Conservation (phyloP, 2,888 invertebrate species). For the Drosophila tanythrix region DNA sequence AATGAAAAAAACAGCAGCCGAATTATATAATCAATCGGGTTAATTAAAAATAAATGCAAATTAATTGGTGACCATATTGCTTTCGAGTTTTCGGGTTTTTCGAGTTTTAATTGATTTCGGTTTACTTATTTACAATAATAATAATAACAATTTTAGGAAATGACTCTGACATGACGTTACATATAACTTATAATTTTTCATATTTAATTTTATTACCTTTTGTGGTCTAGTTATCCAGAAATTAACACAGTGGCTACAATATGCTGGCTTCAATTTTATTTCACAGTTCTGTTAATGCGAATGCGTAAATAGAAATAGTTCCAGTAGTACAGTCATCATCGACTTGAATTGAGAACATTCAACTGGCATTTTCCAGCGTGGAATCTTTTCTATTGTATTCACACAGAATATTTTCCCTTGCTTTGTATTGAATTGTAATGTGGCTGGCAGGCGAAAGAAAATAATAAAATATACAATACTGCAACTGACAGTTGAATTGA, state of each 20-base stretch:
- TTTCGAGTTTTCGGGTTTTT: neutral
- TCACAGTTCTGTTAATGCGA: neutral
- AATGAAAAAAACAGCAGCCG: neutral
- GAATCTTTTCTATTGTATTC: conserved; percentile 5
- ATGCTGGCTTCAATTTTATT: conserved; percentile 1
- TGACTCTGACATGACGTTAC: conserved; percentile 9
- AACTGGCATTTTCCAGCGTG: conserved; percentile 32
- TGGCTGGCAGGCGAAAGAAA: neutral
- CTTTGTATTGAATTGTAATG: conserved; percentile 19
- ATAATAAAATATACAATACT: neutral
- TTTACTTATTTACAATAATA: conserved; percentile 19
- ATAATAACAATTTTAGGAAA: neutral
- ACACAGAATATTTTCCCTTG: conserved; percentile 17
- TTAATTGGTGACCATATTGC: conserved; percentile 10
- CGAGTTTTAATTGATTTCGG: conserved; percentile 16
- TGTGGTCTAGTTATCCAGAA: conserved; percentile 29
- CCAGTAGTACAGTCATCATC: conserved; percentile 34
- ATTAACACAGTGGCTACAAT: conserved; percentile 15
- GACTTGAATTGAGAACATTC: conserved; percentile 2
- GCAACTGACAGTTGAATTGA: neutral
- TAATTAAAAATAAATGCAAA: conserved; percentile 5
- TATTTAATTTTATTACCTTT: conserved; percentile 3
- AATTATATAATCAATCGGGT: conserved; percentile 1
- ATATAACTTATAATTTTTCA: neutral
- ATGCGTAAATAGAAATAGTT: conserved; percentile 5